Evolutionary conservation across 1,140 invertebrate species (phyloP).

Genomic region (Cotesia typhae): DNA sequence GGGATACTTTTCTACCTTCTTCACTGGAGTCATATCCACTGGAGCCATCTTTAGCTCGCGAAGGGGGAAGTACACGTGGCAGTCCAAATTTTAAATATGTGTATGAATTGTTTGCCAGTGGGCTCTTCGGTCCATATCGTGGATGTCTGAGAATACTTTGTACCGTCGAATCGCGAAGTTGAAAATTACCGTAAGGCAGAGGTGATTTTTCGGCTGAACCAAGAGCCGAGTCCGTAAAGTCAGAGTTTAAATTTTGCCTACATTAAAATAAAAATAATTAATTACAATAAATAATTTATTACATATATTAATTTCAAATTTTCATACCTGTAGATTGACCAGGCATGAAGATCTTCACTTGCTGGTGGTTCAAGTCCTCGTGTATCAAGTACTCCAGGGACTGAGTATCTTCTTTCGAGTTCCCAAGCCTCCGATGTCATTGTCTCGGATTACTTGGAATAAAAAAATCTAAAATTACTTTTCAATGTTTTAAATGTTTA

Average conservation of each 20-base stretch:
- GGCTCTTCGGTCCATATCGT: constrained; percentile 83
- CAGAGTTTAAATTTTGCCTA: constrained; percentile 94
- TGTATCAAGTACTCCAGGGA: constrained; percentile 77
- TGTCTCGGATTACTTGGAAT: constrained; percentile 16
- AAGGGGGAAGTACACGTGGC: constrained; percentile 86
- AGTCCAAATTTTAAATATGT: constrained; percentile 93
- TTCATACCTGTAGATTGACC: constrained; percentile 89
- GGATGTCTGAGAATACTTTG: constrained; percentile 93
- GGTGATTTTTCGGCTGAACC: constrained; percentile 90
- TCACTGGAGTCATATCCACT: constrained; percentile 88
- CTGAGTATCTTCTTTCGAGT: constrained; percentile 82
- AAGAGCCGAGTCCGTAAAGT: constrained; percentile 92
- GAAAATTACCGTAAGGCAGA: constrained; percentile 91
- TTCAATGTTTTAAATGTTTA: not conserved
- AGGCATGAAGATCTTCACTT: constrained; percentile 92
- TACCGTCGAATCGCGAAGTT: constrained; percentile 89
- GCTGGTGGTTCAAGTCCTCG: constrained; percentile 69
- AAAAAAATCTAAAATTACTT: too few species aligned
- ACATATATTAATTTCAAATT: not conserved
- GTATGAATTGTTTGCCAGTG: constrained; percentile 88
- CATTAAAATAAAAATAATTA: not conserved
- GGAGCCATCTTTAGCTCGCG: constrained; percentile 70
- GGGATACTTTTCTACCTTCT: constrained; percentile 64
- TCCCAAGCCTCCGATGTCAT: constrained; percentile 70
- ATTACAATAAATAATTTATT: not conserved